A percentile compares a stretch with the other conserved stretches of the same genome.
phyloP scores from a whole-genome alignment of 2,797 vertebrate genomes.

The Lepus townsendii region DNA sequence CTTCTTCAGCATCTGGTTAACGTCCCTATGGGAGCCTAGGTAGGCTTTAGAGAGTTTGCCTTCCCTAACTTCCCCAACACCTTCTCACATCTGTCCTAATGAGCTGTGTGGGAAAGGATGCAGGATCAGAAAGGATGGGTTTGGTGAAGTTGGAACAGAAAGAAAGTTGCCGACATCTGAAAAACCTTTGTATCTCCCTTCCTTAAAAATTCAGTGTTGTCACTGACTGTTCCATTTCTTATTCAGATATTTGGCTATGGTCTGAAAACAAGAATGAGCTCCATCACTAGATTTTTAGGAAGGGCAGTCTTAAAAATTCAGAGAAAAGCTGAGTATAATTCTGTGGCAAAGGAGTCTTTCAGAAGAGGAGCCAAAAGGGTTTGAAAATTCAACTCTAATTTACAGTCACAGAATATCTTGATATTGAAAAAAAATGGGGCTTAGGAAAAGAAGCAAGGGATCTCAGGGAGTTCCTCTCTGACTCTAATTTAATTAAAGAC shows the following conservation, averaged over 20 bases:
- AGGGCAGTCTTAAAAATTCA: not conserved
- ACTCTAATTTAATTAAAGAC: conserved; percentile 20
- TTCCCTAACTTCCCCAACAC: not conserved
- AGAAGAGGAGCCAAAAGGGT: not conserved
- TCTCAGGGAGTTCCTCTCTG: not conserved
- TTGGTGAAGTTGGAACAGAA: not conserved
- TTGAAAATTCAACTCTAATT: not conserved
- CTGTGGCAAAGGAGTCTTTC: conserved; percentile 5
- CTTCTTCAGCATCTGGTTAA: not conserved
- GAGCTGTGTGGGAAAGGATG: not conserved
- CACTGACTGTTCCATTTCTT: not conserved
- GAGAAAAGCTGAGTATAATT: not conserved
- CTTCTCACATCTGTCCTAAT: not conserved
- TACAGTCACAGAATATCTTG: not conserved
- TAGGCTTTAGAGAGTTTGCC: not conserved
- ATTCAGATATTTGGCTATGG: not conserved
- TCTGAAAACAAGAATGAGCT: conserved; percentile 31
- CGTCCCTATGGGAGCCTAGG: not conserved
- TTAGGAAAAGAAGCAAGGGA: not conserved
- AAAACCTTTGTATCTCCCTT: not conserved
- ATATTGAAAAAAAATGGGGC: not conserved
- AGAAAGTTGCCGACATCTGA: not conserved
- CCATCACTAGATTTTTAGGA: not conserved
- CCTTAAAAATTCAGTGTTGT: not conserved
- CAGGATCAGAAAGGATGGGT: not conserved